Conservation (phyloP, 2,888 invertebrate genomes). For the Hirtodrosophila cameraria region DNA sequence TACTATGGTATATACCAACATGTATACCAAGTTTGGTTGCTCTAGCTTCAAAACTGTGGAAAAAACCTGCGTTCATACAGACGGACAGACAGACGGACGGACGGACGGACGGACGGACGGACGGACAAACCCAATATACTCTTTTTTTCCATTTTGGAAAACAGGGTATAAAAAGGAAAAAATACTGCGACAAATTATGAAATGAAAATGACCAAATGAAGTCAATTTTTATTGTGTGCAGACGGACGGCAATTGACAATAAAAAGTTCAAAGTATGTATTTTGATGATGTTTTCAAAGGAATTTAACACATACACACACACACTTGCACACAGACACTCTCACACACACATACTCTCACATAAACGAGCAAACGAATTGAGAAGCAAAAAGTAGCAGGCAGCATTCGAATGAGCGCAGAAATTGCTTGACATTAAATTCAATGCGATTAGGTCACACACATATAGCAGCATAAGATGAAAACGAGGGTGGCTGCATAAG, state of each 20-base stretch:
- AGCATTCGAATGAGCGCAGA: constrained; percentile 42
- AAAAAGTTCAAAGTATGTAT: constrained; percentile 75
- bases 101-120: too few relatives aligned
- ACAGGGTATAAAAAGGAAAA: too few relatives aligned
- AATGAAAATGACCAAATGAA: constrained; percentile 74
- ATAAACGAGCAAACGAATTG: constrained; percentile 18
- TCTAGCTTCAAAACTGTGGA: too few relatives aligned
- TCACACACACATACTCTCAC: constrained; percentile 4
- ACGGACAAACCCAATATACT: too few relatives aligned
- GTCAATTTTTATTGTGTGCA: constrained; percentile 67
- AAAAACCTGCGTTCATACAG: too few relatives aligned
- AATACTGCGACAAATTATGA: constrained; percentile 66
- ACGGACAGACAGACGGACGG: too few relatives aligned
- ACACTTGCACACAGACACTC: constrained; percentile 20
- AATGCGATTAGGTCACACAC: constrained; percentile 72
- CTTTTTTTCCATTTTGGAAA: too few relatives aligned
- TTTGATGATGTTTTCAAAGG: constrained; percentile 65
- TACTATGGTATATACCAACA: too few relatives aligned
- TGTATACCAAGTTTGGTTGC: too few relatives aligned
- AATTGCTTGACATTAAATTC: constrained; percentile 77
- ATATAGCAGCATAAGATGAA: constrained; percentile 1
- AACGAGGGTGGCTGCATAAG: constrained; percentile 24
- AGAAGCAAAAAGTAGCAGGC: constrained; percentile 33
- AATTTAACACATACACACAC: constrained; percentile 53
- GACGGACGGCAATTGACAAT: constrained; percentile 67